Evolutionary conservation across 2,888 invertebrate species (phyloP).

Genomic region (Periphyllus acericola): DNA sequence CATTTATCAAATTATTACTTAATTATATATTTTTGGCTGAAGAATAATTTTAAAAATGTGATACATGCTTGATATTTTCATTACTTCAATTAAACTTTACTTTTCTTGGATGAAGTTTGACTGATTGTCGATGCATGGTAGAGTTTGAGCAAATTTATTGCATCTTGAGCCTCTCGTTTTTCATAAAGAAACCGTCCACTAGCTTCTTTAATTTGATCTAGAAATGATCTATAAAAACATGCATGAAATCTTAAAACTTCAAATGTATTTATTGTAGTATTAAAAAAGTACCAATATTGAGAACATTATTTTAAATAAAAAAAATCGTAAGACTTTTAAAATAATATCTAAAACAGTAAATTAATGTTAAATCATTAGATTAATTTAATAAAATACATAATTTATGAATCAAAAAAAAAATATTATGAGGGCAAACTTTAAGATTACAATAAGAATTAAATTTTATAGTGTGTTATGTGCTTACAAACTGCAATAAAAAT

Average conservation of each 20-base stretch:
- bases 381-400: no score
- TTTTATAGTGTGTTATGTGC: no score
- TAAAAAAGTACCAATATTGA: background rate
- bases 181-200: constrained; percentile 82
- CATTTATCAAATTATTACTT: background rate
- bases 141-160: constrained; percentile 83
- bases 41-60: background rate
- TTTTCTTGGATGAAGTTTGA: constrained; percentile 58
- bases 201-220: constrained; percentile 84
- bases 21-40: background rate
- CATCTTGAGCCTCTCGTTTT: constrained; percentile 87
- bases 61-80: no score
- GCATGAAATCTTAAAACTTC: background rate
- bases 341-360: background rate
- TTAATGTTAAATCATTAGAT: background rate
- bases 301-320: no score
- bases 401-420: no score
- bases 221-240: constrained; percentile 71
- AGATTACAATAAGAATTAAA: no score
- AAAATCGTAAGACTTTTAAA: background rate
- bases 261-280: background rate
- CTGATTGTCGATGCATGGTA: constrained; percentile 70
- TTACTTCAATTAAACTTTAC: constrained; percentile 37
- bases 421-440: no score
- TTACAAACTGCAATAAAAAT: no score